Evolutionary conservation across 1,140 invertebrate species (phyloP).

Genomic region (Pomacea maculata): DNA sequence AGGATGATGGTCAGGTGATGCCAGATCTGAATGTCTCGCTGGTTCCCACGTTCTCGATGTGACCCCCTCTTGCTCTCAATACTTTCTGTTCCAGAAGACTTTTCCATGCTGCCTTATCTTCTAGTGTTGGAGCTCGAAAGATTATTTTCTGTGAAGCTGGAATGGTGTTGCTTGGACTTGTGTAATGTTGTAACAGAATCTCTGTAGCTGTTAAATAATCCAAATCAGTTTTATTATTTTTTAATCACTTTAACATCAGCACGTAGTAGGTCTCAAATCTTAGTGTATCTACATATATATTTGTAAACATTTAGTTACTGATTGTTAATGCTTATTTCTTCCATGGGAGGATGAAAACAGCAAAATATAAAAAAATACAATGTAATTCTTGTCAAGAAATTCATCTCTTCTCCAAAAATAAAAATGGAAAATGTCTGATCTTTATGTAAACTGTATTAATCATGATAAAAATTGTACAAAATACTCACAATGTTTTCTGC

Average conservation of each 20-base stretch:
- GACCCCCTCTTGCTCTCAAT: conserved; percentile 28
- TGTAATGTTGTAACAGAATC: conserved; percentile 45
- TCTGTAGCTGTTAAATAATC: conserved; percentile 47
- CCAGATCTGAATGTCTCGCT: conserved; percentile 40
- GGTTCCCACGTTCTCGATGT: conserved; percentile 36
- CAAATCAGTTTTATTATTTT: conserved; percentile 7
- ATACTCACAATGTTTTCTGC: no score
- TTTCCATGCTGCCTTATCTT: conserved; percentile 57
- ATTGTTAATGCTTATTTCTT: not conserved
- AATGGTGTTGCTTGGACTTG: conserved; percentile 26
- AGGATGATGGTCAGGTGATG: conserved; percentile 26
- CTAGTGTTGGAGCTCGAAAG: conserved; percentile 46
- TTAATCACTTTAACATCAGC: not conserved
- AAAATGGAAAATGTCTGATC: not conserved
- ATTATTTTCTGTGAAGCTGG: conserved; percentile 30
- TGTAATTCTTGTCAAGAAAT: not conserved
- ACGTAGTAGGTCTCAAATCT: not conserved
- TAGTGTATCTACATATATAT: not conserved
- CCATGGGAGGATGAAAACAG: not conserved
- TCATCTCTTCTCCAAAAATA: not conserved
- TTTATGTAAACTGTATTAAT: no score
- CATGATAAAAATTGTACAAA: no score
- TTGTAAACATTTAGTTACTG: not conserved
- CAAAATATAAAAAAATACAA: not conserved
- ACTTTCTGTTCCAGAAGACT: conserved; percentile 53